phyloP scores from a whole-genome alignment of 2,797 vertebrate species.

The Xerus rutilus region DNA sequence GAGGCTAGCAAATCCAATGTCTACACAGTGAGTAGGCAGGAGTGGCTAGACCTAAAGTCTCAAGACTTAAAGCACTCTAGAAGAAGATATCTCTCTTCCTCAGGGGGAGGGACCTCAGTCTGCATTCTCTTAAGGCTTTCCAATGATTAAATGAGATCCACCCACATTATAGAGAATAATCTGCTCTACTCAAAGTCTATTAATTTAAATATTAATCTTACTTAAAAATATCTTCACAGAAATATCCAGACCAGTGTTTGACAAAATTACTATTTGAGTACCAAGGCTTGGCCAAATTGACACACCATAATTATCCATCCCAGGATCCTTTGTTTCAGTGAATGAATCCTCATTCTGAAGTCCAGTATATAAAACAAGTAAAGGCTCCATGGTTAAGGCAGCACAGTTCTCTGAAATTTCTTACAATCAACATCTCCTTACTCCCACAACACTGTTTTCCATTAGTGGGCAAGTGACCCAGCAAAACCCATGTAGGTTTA shows the following conservation, averaged over 20 bases:
- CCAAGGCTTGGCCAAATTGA: neutral
- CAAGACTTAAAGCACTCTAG: neutral
- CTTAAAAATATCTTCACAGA: neutral
- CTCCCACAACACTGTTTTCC: neutral
- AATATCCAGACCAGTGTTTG: neutral
- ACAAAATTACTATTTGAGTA: conserved; percentile 1
- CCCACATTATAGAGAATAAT: neutral
- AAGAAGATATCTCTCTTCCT: neutral
- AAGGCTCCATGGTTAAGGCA: neutral
- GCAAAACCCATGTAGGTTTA: neutral
- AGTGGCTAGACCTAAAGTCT: neutral
- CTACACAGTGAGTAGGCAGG: neutral
- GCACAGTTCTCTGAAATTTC: neutral
- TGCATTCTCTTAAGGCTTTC: neutral
- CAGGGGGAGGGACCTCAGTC: neutral
- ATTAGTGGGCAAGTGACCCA: neutral
- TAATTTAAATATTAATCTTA: neutral
- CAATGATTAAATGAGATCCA: neutral
- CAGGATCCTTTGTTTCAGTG: neutral
- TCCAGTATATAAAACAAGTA: neutral
- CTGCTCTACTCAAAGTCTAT: neutral
- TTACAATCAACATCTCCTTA: neutral
- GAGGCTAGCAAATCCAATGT: neutral
- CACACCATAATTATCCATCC: neutral
- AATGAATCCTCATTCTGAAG: neutral